Evolutionary conservation across 2,888 invertebrate species (phyloP).

Genomic region (Folsomia manolachei): DNA sequence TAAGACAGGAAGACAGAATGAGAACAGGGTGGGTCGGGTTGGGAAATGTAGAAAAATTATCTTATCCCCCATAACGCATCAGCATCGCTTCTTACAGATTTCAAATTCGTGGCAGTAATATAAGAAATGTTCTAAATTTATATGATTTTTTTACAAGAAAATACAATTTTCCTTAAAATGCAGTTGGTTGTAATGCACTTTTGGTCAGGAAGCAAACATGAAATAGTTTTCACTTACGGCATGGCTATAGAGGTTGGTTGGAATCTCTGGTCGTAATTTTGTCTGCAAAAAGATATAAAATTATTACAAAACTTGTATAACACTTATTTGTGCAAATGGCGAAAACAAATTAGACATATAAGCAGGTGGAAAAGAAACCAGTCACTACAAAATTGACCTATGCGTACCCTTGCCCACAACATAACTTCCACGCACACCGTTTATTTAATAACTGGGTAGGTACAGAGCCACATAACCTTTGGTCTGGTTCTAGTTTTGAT

Average conservation of each 20-base stretch:
- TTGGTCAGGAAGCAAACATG: background rate
- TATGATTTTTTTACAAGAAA: background rate
- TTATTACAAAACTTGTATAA: too few species aligned
- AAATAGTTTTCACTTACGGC: constrained; percentile 47
- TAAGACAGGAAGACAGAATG: background rate
- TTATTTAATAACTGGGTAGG: background rate
- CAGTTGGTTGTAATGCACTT: background rate
- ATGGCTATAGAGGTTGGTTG: constrained; percentile 47
- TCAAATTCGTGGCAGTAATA: too few species aligned
- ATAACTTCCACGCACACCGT: too few species aligned
- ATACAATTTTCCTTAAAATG: background rate
- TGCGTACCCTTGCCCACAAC: too few species aligned
- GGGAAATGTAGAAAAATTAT: too few species aligned
- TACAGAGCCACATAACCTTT: too few species aligned
- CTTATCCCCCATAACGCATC: background rate
- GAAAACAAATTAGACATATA: too few species aligned
- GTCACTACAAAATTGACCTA: too few species aligned
- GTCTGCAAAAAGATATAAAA: constrained; percentile 46
- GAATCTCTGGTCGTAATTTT: constrained; percentile 48
- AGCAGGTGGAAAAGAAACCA: too few species aligned
- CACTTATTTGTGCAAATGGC: too few species aligned
- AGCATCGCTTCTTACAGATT: background rate
- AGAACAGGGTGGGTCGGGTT: background rate
- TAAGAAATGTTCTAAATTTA: background rate
- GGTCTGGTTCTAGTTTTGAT: constrained; percentile 9